Base-by-base conservation (phyloP, 2,113 vertebrate genomes). In the Macaca mulatta region DNA sequence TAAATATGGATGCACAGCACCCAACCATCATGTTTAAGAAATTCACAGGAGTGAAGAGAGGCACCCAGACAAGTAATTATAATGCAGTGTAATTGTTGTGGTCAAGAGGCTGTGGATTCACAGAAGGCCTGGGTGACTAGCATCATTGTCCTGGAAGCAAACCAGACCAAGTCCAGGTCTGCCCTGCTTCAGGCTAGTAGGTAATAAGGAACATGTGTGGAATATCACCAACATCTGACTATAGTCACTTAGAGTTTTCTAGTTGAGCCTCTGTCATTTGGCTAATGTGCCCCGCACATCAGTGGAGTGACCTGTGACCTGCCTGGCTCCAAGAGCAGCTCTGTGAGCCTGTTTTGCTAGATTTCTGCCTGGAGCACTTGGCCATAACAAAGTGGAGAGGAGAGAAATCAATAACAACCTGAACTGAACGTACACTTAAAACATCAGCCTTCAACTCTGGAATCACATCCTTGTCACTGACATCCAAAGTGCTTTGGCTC, bases 331-430 rank as follows among this genome's bases (percentile, higher is more conserved):
- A 80, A 74, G 61, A 93, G 89, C 94, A 83, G 48, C 61, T 94
- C 85, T 35, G 72, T 72, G 93, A 84, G 55, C 55, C 89, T 91
- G 93, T 92, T 89, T 72, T 79, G 90, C 75, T 92, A 93, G 93
- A 85, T 96, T 95, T 97, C 92, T 96, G 97, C 95, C 95, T 10
- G 1, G 59, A 97, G 90, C 96, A 83, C 88, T 95, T 97, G 97
- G 97, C 67, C 2, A 2, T 88, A 91, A 93, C 96, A 96, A 95
- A 93, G 88, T 82, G 8, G 94, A 93, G 77, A 88, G 43, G 94
- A 75, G 72, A 89, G 74, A 93, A 96, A 98, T 98, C 98, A 94
- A 98, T 97, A 95, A 64, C 45, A 86, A 91, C 67, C 74, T 89
- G 78, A 97, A 87, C 91, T 1, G 25, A 94, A 93, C 0, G 1